These are phyloP conservation scores for Gadus macrocephalus DNA, from an alignment of 2,113 vertebrate species.

Conservation along the genomic window DNA sequence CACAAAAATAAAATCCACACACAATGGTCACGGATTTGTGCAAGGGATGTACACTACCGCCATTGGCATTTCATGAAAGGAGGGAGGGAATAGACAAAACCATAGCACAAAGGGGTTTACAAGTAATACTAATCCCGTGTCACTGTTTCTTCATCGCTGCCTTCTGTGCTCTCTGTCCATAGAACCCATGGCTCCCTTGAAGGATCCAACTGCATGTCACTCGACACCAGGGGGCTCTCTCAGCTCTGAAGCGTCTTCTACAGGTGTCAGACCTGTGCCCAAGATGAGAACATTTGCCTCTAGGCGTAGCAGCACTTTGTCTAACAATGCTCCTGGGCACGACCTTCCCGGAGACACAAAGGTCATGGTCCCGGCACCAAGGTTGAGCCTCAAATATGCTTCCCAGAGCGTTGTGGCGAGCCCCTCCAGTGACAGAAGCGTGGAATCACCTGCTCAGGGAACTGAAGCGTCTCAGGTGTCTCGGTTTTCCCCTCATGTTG, in stretches of 20 bases:
- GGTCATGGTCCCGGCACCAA: slow-evolving; percentile 46
- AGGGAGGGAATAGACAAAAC: too few relatives aligned
- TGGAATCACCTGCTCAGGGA: slow-evolving; percentile 26
- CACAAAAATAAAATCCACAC: background rate
- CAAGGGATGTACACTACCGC: too few relatives aligned
- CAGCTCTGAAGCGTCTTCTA: slow-evolving; percentile 47
- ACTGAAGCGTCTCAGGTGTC: slow-evolving; percentile 8
- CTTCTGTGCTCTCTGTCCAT: slow-evolving; percentile 35
- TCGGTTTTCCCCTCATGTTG: background rate
- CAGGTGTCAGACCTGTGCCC: slow-evolving; percentile 76
- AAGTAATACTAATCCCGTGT: background rate
- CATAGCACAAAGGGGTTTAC: background rate
- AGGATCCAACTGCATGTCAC: slow-evolving; percentile 47
- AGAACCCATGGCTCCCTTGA: slow-evolving; percentile 63
- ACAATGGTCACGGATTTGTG: too few relatives aligned
- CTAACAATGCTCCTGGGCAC: slow-evolving; percentile 48
- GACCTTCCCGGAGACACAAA: slow-evolving; percentile 42
- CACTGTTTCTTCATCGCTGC: too few relatives aligned
- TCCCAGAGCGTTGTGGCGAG: slow-evolving; percentile 78
- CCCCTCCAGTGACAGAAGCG: slow-evolving; percentile 63
- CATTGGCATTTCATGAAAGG: too few relatives aligned
- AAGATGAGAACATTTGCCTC: slow-evolving; percentile 81
- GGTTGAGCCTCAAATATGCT: slow-evolving; percentile 71
- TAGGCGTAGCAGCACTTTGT: slow-evolving; percentile 43
- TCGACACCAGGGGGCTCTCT: slow-evolving; percentile 47